phyloP scores from a whole-genome alignment of 2,888 invertebrate species.

The Hyposoter didymator region DNA sequence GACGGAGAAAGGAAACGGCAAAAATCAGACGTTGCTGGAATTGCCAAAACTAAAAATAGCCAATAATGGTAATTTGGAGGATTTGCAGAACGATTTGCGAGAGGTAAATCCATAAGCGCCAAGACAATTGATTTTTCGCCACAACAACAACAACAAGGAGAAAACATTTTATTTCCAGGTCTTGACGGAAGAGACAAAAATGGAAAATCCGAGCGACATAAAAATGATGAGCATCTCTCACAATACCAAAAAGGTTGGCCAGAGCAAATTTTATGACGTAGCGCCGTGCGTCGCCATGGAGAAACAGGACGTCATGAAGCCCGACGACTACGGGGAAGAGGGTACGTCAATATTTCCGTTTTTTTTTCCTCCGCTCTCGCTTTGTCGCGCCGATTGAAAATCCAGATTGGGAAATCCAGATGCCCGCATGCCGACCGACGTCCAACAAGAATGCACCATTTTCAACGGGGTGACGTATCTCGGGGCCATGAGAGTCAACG shows the following conservation, averaged over 20 bases:
- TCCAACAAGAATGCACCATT: slow-evolving; percentile 95
- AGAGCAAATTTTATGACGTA: slow-evolving; percentile 85
- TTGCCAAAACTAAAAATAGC: slow-evolving; percentile 87
- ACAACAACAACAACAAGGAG: too few species aligned
- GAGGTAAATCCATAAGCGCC: slow-evolving; percentile 83
- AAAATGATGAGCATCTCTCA: slow-evolving; percentile 77
- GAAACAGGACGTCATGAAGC: slow-evolving; percentile 93
- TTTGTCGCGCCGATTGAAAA: neutral
- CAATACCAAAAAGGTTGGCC: slow-evolving; percentile 84
- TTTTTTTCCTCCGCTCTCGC: neutral
- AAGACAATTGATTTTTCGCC: neutral
- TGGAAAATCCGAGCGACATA: slow-evolving; percentile 77
- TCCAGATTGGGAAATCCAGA: slow-evolving; percentile 68
- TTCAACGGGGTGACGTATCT: slow-evolving; percentile 97
- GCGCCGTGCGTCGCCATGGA: slow-evolving; percentile 85
- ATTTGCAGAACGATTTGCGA: slow-evolving; percentile 87
- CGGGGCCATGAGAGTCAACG: slow-evolving; percentile 95
- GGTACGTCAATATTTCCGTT: slow-evolving; percentile 84
- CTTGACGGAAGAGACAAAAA: slow-evolving; percentile 82
- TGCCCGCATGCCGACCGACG: slow-evolving; percentile 88
- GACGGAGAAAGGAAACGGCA: slow-evolving; percentile 84
- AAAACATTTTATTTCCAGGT: slow-evolving; percentile 72
- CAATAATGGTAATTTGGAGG: slow-evolving; percentile 88
- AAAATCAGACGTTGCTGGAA: slow-evolving; percentile 80
- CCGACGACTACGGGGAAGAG: slow-evolving; percentile 91